Conservation (phyloP, 2,113 vertebrate genomes). For the Heliornis fulica region DNA sequence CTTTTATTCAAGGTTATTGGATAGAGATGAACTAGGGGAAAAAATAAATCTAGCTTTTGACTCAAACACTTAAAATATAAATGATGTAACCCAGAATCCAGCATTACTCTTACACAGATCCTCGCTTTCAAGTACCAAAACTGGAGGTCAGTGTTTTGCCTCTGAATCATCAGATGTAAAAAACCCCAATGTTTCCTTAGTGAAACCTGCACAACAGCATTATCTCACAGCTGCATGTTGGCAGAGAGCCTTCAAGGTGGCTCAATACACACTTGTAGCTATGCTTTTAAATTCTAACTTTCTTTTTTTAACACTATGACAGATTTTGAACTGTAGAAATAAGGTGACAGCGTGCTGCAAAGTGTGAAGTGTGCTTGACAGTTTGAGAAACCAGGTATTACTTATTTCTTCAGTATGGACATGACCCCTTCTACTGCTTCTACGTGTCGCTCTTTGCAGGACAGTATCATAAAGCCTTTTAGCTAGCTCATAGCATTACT, state of each 20-base stretch:
- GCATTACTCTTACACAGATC: background rate
- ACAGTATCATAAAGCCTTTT: background rate
- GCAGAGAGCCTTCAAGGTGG: background rate
- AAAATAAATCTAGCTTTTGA: conserved; percentile 18
- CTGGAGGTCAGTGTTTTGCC: background rate
- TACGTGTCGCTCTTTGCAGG: background rate
- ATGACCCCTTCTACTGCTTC: background rate
- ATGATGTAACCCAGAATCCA: background rate
- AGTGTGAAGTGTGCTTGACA: background rate
- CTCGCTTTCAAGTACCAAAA: background rate
- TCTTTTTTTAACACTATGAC: background rate
- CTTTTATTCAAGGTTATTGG: background rate
- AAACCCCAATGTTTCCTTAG: background rate
- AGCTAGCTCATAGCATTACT: background rate
- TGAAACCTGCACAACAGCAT: background rate
- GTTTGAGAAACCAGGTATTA: background rate
- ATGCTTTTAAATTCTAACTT: background rate
- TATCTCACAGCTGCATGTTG: background rate
- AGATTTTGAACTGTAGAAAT: background rate
- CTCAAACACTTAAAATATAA: background rate
- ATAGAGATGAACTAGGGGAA: background rate
- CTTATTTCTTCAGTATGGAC: background rate
- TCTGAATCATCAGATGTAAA: background rate
- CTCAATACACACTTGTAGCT: background rate
- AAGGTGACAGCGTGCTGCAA: background rate